Percentiles rank a stretch among this genome's conserved stretches.
Evolutionary conservation across 2,888 invertebrate species (phyloP).

Genomic region (Heteromurus nitidus): DNA sequence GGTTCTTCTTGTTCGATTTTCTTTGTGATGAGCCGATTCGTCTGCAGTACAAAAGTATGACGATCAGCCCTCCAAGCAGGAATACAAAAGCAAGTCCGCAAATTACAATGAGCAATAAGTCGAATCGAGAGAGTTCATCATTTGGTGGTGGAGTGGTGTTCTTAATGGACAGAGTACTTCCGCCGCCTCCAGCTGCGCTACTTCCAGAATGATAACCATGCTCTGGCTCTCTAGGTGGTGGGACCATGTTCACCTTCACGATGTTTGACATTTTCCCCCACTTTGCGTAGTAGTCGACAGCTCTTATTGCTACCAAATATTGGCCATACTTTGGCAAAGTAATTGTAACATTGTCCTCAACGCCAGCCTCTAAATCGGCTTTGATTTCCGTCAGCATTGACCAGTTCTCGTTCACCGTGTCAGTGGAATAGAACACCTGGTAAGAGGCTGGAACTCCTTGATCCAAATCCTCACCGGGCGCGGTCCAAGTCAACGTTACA

Average conservation of each 20-base stretch:
- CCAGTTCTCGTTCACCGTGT: slow-evolving; percentile 70
- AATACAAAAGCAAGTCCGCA: slow-evolving; percentile 71
- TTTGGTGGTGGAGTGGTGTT: slow-evolving; percentile 71
- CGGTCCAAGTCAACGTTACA: slow-evolving; percentile 79
- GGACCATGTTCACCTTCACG: slow-evolving; percentile 66
- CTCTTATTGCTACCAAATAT: slow-evolving; percentile 65
- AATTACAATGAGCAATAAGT: slow-evolving; percentile 70
- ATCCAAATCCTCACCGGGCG: slow-evolving; percentile 77
- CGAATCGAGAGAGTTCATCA: slow-evolving; percentile 69
- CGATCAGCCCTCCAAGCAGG: slow-evolving; percentile 69
- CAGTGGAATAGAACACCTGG: slow-evolving; percentile 69
- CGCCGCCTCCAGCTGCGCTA: slow-evolving; percentile 63
- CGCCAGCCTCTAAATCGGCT: slow-evolving; percentile 72
- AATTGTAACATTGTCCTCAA: slow-evolving; percentile 71
- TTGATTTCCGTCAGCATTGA: slow-evolving; percentile 65
- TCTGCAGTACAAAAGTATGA: slow-evolving; percentile 70
- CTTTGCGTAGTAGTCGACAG: slow-evolving; percentile 55
- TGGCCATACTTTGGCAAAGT: slow-evolving; percentile 70
- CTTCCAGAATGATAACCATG: slow-evolving; percentile 56
- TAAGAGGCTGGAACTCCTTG: slow-evolving; percentile 72
- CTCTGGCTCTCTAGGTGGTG: slow-evolving; percentile 70
- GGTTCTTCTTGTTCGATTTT: slow-evolving; percentile 69
- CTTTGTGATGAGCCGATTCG: slow-evolving; percentile 65
- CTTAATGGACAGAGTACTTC: slow-evolving; percentile 67
- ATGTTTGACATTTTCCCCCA: slow-evolving; percentile 72